Percentiles rank a stretch among this genome's conserved stretches.
Conservation (phyloP, 2,797 vertebrate genomes). For the Tenualosa ilisha region DNA sequence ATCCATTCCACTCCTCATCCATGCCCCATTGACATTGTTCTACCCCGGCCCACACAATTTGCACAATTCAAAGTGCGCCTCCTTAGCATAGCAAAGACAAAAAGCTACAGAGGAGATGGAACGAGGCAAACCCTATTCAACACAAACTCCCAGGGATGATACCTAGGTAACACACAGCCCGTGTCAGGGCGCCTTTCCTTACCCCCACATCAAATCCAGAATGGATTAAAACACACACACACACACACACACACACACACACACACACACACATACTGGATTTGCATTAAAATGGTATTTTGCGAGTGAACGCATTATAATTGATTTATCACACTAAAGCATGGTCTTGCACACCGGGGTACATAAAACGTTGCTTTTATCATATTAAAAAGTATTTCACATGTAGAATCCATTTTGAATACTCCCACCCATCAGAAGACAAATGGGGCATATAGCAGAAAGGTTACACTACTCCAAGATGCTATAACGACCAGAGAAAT, state of each 20-base stretch:
- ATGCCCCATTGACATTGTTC: slow-evolving; percentile 74
- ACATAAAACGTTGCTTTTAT: slow-evolving; percentile 10
- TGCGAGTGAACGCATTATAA: neutral
- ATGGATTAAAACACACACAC: slow-evolving; percentile 13
- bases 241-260: neutral
- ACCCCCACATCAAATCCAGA: slow-evolving; percentile 60
- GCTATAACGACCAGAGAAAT: neutral
- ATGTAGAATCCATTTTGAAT: slow-evolving; percentile 14
- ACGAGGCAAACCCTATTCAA: slow-evolving; percentile 56
- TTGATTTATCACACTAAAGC: slow-evolving; percentile 20
- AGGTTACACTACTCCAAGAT: neutral
- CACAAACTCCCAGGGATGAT: slow-evolving; percentile 63
- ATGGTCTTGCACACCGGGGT: neutral
- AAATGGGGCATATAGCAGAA: neutral
- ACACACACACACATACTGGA: neutral
- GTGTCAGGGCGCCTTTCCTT: slow-evolving; percentile 59
- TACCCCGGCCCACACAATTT: slow-evolving; percentile 61
- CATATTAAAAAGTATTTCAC: neutral
- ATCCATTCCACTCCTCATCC: slow-evolving; percentile 73
- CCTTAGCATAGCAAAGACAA: slow-evolving; percentile 40
- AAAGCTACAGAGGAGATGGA: slow-evolving; percentile 54
- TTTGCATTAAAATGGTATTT: slow-evolving; percentile 23
- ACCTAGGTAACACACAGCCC: slow-evolving; percentile 47
- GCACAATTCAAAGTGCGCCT: slow-evolving; percentile 63
- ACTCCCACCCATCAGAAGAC: neutral